Conservation (phyloP, 2,113 vertebrate species). For the Stomatorhinus ivindoensis region DNA sequence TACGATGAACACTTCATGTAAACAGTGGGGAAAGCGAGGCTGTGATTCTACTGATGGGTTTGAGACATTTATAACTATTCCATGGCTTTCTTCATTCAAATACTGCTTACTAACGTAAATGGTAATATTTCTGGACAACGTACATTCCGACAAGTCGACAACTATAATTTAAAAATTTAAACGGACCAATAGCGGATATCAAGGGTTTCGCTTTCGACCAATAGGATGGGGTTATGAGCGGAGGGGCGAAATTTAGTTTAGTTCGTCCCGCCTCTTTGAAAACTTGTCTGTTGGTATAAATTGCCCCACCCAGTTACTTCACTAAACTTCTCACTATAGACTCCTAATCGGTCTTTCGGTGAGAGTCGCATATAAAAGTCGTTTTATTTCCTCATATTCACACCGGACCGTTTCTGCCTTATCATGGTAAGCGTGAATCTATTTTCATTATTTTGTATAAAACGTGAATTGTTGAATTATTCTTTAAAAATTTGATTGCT, state of each 20-base stretch:
- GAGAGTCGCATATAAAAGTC: constrained; percentile 20
- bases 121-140: not conserved
- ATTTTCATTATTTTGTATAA: not conserved
- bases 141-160: not conserved
- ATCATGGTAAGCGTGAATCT: constrained; percentile 24
- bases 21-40: not conserved
- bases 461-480: not conserved
- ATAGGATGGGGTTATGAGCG: not conserved
- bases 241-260: not conserved
- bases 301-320: constrained; percentile 6
- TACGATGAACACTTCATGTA: not conserved
- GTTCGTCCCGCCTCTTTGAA: constrained; percentile 15
- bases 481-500: not conserved
- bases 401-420: constrained; percentile 3
- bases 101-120: not conserved
- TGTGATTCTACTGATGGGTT: not conserved
- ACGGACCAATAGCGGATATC: not conserved
- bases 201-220: not conserved
- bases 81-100: not conserved
- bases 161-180: not conserved
- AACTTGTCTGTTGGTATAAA: constrained; percentile 21
- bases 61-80: not conserved
- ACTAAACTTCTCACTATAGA: constrained; percentile 29
- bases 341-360: constrained; percentile 30
- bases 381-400: not conserved